Evolutionary conservation across 2,888 invertebrate species (phyloP).

Genomic region (Melanophora roralis): DNA sequence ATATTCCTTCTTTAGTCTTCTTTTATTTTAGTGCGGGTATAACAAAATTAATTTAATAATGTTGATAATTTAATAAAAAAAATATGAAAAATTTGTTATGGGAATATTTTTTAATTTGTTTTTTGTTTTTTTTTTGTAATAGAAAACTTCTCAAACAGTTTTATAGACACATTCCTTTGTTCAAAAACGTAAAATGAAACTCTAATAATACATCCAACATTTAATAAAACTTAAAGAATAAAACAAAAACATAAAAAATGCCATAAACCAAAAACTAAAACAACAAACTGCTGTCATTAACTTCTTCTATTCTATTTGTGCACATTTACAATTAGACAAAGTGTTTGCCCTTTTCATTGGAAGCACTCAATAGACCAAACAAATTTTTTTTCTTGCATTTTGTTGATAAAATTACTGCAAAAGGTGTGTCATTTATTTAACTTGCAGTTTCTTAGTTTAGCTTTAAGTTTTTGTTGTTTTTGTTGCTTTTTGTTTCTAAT

Average conservation of each 20-base stretch:
- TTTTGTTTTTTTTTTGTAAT: constrained; percentile 28
- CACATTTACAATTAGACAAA: background rate
- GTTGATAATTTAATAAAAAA: constrained; percentile 9
- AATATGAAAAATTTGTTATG: constrained; percentile 14
- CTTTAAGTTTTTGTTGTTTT: constrained; percentile 1
- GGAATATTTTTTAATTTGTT: constrained; percentile 34
- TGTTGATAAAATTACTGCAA: constrained; percentile 45
- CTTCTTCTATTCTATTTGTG: background rate
- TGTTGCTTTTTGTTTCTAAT: constrained; percentile 22
- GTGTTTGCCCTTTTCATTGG: constrained; percentile 48
- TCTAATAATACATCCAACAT: too few relatives aligned
- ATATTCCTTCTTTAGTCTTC: background rate
- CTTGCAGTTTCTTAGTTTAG: background rate
- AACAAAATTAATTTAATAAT: constrained; percentile 34
- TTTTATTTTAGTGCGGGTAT: background rate
- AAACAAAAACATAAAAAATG: background rate
- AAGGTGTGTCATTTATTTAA: constrained; percentile 53
- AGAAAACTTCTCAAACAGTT: constrained; percentile 38
- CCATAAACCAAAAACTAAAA: background rate
- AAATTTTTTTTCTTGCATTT: constrained; percentile 8
- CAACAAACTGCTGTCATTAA: background rate
- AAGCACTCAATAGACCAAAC: background rate
- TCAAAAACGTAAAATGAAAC: background rate
- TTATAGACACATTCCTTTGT: constrained; percentile 20
- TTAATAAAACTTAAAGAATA: background rate